A percentile compares a stretch with the other conserved stretches of the same genome.
Conservation (phyloP, 35 echinoderm and acorn worm genomes). For the Nesometra sesokonis region DNA sequence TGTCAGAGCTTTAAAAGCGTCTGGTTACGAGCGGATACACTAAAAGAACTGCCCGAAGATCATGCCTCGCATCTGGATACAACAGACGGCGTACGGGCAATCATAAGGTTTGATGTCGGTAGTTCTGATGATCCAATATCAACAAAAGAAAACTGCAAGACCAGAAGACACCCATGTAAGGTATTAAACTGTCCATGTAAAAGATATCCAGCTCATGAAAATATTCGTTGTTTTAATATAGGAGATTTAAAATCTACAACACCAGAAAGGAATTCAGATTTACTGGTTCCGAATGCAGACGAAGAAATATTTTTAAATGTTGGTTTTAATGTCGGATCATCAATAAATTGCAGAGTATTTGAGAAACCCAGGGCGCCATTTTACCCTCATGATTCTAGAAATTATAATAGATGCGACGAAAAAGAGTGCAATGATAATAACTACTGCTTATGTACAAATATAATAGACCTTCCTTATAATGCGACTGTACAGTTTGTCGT, state of each 20-base stretch:
- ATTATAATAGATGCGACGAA: neutral
- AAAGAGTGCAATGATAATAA: neutral
- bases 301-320: neutral
- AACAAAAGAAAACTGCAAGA: neutral
- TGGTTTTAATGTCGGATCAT: neutral
- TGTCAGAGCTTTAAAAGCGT: neutral
- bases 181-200: neutral
- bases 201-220: neutral
- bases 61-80: too few species aligned
- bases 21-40: neutral
- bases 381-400: neutral
- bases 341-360: neutral
- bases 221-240: neutral
- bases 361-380: neutral
- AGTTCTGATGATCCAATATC: neutral
- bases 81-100: neutral
- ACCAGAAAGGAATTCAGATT: neutral
- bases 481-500: neutral
- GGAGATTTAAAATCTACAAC: neutral
- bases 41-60: neutral
- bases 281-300: neutral
- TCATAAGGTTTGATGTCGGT: neutral
- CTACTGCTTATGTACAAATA: neutral
- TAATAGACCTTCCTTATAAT: neutral
- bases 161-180: neutral